Evolutionary conservation across 2,113 vertebrate genomes (phyloP), one percentile per base, ranked within the genome.

Genomic region (Plotosus lineatus): DNA sequence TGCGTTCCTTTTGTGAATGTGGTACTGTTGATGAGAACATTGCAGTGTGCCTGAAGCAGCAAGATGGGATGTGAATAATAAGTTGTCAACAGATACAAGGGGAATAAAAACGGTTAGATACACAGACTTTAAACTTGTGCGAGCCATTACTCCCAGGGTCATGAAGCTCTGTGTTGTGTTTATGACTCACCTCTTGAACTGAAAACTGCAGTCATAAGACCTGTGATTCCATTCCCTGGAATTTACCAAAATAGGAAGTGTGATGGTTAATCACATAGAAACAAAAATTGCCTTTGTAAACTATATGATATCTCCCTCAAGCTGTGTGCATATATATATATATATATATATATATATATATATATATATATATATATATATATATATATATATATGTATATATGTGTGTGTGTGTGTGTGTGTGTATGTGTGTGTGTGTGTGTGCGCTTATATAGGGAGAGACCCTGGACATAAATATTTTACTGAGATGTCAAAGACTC

Each of bases 111-210:
- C 33, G 33, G 23, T 36, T 48, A 72, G 15, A 72, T 50, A 48
- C 1, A 26, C 40, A 46, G 53, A 60, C 8, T 58, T 72, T 66
- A 33, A 78, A 19, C 69, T 73, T 50, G 69, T 63, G 40, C 26
- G 23, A 66, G 65, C 51, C 38, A n/a, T 71, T 79, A 51, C 15
- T 36, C 28, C 63, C 44, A 63, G 44, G 31, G 23, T 63, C 31
- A 40, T 33, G 51, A 48, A 44, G 60, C 71, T 40, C 33, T 9
- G 26, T 72, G 53, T 80, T 33, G 51, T 80, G 78, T n/a, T 78
- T 77, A 56, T 82, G 80, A 82, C 40, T 82, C 73, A 69, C 73
- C 40, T 82, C 40, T n/a, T 75, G 44, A 42, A 63, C 36, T 21
- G 55, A 75, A 81, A 40, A 44, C 46, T 42, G 10, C 50, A 51